Evolutionary conservation across 2,888 invertebrate genomes (phyloP).

Genomic region (Unio pictorum): DNA sequence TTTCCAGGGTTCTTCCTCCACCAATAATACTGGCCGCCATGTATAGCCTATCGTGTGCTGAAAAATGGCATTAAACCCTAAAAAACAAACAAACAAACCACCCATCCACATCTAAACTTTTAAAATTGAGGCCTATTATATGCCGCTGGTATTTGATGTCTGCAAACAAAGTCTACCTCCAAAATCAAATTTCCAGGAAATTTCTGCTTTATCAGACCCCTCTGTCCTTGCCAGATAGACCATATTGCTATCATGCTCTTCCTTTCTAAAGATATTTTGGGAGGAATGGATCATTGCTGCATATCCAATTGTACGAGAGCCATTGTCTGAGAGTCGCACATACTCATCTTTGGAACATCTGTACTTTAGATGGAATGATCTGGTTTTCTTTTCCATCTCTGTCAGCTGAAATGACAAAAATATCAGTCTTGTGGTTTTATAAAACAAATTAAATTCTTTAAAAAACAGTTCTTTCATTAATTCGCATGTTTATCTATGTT

Average conservation of each 20-base stretch:
- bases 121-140: not conserved
- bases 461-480: too few relatives aligned
- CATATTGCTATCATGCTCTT: constrained; percentile 93
- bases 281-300: constrained; percentile 77
- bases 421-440: too few relatives aligned
- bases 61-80: too few relatives aligned
- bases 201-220: constrained; percentile 74
- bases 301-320: constrained; percentile 76
- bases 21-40: too few relatives aligned
- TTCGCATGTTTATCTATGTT: too few relatives aligned
- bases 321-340: constrained; percentile 66
- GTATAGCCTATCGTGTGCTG: too few relatives aligned
- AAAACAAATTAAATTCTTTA: too few relatives aligned
- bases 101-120: too few relatives aligned
- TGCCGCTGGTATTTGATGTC: too few relatives aligned
- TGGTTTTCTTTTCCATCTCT: constrained; percentile 58
- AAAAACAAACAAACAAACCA: too few relatives aligned
- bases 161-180: constrained; percentile 51
- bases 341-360: constrained; percentile 77
- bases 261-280: constrained; percentile 84
- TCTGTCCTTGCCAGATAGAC: constrained; percentile 84
- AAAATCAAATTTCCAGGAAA: constrained; percentile 82
- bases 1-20: too few relatives aligned
- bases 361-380: constrained; percentile 74
- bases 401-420: constrained; percentile 54